Conservation (phyloP, 2,797 vertebrate genomes). For the Toxotes lorentzi region DNA sequence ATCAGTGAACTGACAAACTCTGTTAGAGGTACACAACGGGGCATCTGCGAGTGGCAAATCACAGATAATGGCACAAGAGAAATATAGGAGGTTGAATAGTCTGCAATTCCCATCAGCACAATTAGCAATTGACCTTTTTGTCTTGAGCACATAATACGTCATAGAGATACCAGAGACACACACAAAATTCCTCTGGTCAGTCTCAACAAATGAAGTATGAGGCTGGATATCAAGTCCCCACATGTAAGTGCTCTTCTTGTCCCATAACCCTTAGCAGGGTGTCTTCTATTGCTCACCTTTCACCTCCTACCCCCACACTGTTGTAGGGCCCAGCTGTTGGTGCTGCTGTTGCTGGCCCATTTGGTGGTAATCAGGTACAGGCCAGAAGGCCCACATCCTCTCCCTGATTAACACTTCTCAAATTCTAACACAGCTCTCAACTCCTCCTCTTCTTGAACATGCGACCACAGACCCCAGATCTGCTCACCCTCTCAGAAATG, state of each 20-base stretch:
- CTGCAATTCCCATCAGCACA: constrained; percentile 49
- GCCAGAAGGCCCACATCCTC: constrained; percentile 94
- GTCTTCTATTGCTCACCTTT: constrained; percentile 37
- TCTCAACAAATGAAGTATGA: constrained; percentile 29
- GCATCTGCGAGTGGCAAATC: constrained; percentile 40
- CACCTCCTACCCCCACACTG: constrained; percentile 68
- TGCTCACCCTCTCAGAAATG: constrained; percentile 86
- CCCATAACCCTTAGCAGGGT: constrained; percentile 30
- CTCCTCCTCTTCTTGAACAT: constrained; percentile 83
- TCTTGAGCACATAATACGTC: constrained; percentile 58
- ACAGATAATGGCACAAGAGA: constrained; percentile 51
- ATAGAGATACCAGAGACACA: constrained; percentile 39
- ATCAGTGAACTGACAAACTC: constrained; percentile 75
- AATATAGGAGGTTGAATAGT: constrained; percentile 41
- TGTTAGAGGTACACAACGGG: constrained; percentile 56
- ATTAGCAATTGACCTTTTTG: constrained; percentile 43
- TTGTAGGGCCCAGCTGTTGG: constrained; percentile 78
- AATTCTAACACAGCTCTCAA: constrained; percentile 88
- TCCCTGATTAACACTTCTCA: constrained; percentile 93
- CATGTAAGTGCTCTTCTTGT: constrained; percentile 29
- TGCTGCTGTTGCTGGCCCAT: constrained; percentile 82
- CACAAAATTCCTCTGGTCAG: constrained; percentile 33
- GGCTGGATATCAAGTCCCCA: constrained; percentile 26
- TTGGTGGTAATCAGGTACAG: constrained; percentile 96
- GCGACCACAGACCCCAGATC: constrained; percentile 61